phyloP scores from a whole-genome alignment of 2,888 invertebrate genomes.

The Troides helena region DNA sequence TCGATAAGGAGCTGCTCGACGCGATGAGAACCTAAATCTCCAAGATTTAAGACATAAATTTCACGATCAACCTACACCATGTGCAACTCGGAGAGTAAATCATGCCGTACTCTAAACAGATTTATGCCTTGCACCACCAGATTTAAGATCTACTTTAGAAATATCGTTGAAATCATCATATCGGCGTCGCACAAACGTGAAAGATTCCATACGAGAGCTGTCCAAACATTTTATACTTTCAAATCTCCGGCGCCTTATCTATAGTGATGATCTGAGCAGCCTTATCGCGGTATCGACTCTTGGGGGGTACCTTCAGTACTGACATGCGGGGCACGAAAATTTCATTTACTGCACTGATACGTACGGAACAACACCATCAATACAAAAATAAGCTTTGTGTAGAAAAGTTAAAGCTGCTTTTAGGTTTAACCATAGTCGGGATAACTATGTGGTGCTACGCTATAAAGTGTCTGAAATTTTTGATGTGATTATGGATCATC shows the following conservation, averaged over 20 bases:
- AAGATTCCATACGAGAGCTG: constrained; percentile 76
- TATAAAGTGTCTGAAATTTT: constrained; percentile 45
- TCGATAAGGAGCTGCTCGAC: constrained; percentile 51
- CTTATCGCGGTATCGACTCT: constrained; percentile 70
- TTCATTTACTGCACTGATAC: constrained; percentile 3
- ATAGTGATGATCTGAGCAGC: constrained; percentile 74
- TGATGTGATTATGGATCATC: constrained; percentile 69
- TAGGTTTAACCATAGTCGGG: neutral
- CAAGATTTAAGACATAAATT: constrained; percentile 44
- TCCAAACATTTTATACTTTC: constrained; percentile 81
- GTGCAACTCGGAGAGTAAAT: constrained; percentile 40
- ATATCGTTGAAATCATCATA: constrained; percentile 53
- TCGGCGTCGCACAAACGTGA: constrained; percentile 71
- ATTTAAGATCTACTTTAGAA: constrained; percentile 42
- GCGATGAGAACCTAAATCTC: constrained; percentile 42
- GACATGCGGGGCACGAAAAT: constrained; percentile 55
- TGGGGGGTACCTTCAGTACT: constrained; percentile 74
- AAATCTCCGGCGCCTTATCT: constrained; percentile 72
- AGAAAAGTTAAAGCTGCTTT: constrained; percentile 4
- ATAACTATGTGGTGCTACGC: too few relatives aligned
- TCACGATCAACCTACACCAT: constrained; percentile 34
- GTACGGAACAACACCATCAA: constrained; percentile 33
- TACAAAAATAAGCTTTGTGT: constrained; percentile 30
- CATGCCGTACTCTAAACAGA: constrained; percentile 35
- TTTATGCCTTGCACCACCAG: constrained; percentile 41